Percentiles rank a stretch among this genome's conserved stretches.
These are phyloP conservation scores for Laticauda colubrina DNA, from an alignment of 2,113 vertebrate species.

Conservation along the genomic window DNA sequence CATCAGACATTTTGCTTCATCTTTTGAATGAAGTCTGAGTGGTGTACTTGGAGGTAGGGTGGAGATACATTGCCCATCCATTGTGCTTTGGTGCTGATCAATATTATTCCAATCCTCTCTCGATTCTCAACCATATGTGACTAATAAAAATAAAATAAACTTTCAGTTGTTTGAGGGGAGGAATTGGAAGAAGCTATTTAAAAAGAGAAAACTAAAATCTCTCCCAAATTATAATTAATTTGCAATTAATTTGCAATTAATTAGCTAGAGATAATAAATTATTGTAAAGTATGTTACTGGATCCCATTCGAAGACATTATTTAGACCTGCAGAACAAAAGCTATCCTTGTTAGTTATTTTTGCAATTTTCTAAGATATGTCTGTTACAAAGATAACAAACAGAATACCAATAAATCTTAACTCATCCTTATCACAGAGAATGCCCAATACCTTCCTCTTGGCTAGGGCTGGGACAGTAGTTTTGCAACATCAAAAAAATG, in stretches of 20 bases:
- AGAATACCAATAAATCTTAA: background rate
- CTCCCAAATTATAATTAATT: background rate
- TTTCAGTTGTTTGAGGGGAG: background rate
- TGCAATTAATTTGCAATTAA: background rate
- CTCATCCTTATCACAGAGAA: background rate
- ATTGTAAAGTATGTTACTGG: background rate
- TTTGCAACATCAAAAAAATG: background rate
- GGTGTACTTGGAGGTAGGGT: background rate
- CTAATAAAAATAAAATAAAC: background rate
- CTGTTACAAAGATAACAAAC: background rate
- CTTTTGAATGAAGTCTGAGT: background rate
- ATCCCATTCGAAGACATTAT: background rate
- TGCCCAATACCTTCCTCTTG: background rate
- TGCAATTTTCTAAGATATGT: background rate
- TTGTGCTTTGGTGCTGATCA: background rate
- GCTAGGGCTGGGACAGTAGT: background rate
- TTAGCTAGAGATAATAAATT: background rate
- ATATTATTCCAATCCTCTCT: background rate
- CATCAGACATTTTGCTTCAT: background rate
- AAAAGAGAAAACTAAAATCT: background rate
- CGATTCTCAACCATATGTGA: background rate
- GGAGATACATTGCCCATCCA: background rate
- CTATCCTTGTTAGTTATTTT: background rate
- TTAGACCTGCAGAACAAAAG: background rate
- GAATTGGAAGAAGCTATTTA: background rate